Evolutionary conservation across 2,888 invertebrate genomes (phyloP), one percentile per base, ranked within the genome.

Genomic region (Epirrita christyi): DNA sequence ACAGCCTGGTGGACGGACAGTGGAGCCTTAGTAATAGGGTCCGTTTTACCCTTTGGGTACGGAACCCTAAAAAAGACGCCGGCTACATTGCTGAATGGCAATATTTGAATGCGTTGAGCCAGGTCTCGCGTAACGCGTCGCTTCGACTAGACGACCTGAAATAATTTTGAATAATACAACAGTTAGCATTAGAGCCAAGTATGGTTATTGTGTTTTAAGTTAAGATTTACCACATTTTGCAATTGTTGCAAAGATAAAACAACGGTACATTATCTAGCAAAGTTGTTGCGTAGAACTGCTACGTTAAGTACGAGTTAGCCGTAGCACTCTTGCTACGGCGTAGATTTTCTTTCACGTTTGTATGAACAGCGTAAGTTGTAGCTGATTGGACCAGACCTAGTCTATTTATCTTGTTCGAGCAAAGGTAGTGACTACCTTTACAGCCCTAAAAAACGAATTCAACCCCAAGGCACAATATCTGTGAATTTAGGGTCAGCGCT

Each of bases 401-500:
- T 46, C 38, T 50, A 59, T 55, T 55, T 42, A 51, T 50, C 43
- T 44, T 40, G 47, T 43, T 41, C 8, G 15, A 53, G 41, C 21
- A 27, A 38, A 45, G 40, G 36, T 37, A 45, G 53, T 50, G 46
- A 37, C 42, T 64, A 69, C 70, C 67, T 64, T 63, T 48, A 63
- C 63, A 49, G 45, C 53, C 63, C 65, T 65, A 59, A 71, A 73
- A 73, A 61, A 70, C 66, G 70, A 71, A 68, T 67, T 62, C 73
- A 63, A 66, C 70, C 68, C 55, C 46, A 60, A 66, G 66, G 67
- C 56, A 64, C 59, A 59, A 62, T 66, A 61, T 62, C 66, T 54
- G 32, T 45, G 63, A 64, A 63, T 71, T 69, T 68, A 67, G 61
- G 75, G 73, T 71, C 70, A 70, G 67, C 60, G 62, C 61, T 58